Evolutionary conservation across 2,113 vertebrate genomes (phyloP).

Genomic region (Oncorhynchus nerka): DNA sequence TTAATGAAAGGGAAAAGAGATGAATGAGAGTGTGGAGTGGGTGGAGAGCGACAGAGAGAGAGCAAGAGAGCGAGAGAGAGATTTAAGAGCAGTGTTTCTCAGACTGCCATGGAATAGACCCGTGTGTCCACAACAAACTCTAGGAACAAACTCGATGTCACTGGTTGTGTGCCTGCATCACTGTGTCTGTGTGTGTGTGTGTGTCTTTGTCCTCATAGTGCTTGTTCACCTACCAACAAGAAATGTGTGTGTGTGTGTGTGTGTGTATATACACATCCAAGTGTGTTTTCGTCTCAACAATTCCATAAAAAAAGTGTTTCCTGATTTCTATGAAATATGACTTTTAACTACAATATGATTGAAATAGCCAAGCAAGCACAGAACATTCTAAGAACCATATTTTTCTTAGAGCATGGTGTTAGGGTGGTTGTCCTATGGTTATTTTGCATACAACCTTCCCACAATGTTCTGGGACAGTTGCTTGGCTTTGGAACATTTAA

Average conservation of each 20-base stretch:
- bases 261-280: not conserved
- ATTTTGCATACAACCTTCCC: too few relatives aligned
- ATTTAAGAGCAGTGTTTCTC: conserved; percentile 27
- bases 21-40: not conserved
- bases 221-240: too few relatives aligned
- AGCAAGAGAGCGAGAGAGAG: not conserved
- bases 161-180: not conserved
- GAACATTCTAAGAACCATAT: too few relatives aligned
- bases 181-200: conserved; percentile 1
- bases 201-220: too few relatives aligned
- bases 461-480: too few relatives aligned
- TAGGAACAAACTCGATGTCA: not conserved
- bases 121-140: conserved; percentile 19
- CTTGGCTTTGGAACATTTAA: too few relatives aligned
- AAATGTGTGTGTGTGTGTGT: conserved; percentile 3
- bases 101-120: conserved; percentile 13
- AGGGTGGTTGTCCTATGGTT: too few relatives aligned
- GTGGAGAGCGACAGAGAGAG: not conserved
- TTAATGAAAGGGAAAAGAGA: not conserved
- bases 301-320: too few relatives aligned
- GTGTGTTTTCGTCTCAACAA: not conserved
- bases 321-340: too few relatives aligned
- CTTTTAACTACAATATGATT: too few relatives aligned
- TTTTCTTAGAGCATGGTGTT: too few relatives aligned
- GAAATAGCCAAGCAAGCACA: too few relatives aligned